A percentile compares a stretch with the other conserved stretches of the same genome.
Conservation (phyloP, 2,797 vertebrate species). For the Aplochiton taeniatus region DNA sequence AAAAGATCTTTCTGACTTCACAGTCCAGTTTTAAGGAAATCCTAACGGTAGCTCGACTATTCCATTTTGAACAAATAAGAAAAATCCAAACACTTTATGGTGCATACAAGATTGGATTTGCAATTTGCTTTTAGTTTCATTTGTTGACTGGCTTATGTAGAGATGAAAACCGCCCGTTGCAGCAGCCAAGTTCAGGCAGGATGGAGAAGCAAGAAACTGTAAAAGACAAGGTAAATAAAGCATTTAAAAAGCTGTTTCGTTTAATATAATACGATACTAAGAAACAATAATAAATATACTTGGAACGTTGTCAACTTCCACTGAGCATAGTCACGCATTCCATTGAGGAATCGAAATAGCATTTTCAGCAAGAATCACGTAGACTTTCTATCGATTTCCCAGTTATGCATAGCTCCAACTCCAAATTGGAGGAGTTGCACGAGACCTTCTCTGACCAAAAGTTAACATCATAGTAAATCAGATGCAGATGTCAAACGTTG, state of each 20-base stretch:
- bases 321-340: neutral
- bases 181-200: constrained; percentile 63
- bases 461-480: neutral
- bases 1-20: constrained; percentile 63
- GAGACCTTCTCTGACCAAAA: neutral
- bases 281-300: no score
- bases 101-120: constrained; percentile 8
- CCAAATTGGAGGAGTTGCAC: no score
- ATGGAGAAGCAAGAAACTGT: constrained; percentile 78
- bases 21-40: constrained; percentile 21
- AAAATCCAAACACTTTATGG: constrained; percentile 10
- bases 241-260: neutral
- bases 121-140: neutral
- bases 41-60: constrained; percentile 20
- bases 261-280: no score
- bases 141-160: constrained; percentile 52
- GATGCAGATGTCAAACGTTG: neutral
- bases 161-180: constrained; percentile 70
- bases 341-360: constrained; percentile 53
- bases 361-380: constrained; percentile 54
- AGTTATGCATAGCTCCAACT: constrained; percentile 45
- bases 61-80: constrained; percentile 17
- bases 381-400: constrained; percentile 64
- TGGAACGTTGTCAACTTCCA: no score
- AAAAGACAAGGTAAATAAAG: constrained; percentile 78